Evolutionary conservation across 1,140 invertebrate species (phyloP).

Genomic region (Phymastichus coffea): DNA sequence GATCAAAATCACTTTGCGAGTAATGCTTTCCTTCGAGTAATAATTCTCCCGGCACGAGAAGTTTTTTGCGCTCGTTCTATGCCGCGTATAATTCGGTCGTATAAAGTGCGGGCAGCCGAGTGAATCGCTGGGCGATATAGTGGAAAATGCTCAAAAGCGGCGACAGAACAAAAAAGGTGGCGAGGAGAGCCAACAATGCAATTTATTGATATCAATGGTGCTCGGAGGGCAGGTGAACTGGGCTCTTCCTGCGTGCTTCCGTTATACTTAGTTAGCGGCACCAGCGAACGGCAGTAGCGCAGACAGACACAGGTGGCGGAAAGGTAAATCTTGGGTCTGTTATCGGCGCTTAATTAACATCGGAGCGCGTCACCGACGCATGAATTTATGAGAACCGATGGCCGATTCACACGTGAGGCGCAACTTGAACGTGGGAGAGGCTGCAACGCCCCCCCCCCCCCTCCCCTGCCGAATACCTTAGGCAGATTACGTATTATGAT

Average conservation of each 20-base stretch:
- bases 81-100: constrained; percentile 10
- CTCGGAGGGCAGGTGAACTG: background rate
- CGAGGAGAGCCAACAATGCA: constrained; percentile 5
- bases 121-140: background rate
- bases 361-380: constrained; percentile 19
- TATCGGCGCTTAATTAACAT: constrained; percentile 35
- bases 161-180: background rate
- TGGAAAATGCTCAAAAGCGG: too few species aligned
- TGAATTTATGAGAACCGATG: constrained; percentile 30
- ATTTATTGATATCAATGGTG: constrained; percentile 20
- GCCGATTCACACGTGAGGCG: constrained; percentile 37
- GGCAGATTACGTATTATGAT: constrained; percentile 52
- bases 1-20: too few species aligned
- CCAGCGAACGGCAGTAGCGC: too few species aligned
- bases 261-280: too few species aligned
- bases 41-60: background rate
- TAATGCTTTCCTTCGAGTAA: background rate
- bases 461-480: constrained; percentile 40
- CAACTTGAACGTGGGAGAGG: background rate
- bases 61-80: too few species aligned
- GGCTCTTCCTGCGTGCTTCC: background rate
- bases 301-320: constrained; percentile 7
- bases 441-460: constrained; percentile 3
- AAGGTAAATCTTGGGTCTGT: constrained; percentile 26
- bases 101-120: background rate